Evolutionary conservation across 2,888 invertebrate species (phyloP), one percentile per base, ranked within the genome.

Genomic region (Hirtodrosophila duncani): DNA sequence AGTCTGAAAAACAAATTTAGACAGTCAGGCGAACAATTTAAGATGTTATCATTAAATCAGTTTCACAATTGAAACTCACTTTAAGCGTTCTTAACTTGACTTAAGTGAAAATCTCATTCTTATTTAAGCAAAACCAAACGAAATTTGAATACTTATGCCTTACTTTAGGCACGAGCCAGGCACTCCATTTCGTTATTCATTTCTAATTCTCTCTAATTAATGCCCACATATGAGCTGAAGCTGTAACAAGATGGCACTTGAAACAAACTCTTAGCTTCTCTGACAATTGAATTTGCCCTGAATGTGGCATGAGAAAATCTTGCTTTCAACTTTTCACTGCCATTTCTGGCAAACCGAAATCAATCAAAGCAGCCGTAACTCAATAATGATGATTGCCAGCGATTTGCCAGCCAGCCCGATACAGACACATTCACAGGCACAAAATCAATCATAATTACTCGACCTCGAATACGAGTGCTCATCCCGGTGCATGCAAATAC

Each of bases 361-460:
- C 50, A 56, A 46, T 46, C 30, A 31, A 46, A 46, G 46, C 18
- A 34, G n/a, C 44, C 33, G 33, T 27, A 38, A 56, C 21, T 55
- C 56, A 27, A 33, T 43, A n/a, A n/a, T n/a, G n/a, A n/a, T n/a
- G n/a, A n/a, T n/a, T n/a, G 44, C 37, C 44, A 36, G 26, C 36
- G 36, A 43, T 53, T 43, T 31, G 16, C 33, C 37, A 16, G 31
- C 13, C 21, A 20, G 17, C 4, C 6, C 20, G 11, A n/a, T 14
- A 8, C 23, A 13, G 9, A 4, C 18, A 0, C n/a, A 38, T 23
- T 14, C 14, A n/a, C n/a, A n/a, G 9, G 14, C 39, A 24, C 21
- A 59, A 61, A 67, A 71, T 71, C 77, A 75, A 71, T 75, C 77
- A 75, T 75, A 75, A 75, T 70, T 75, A 75, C 56, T 45, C 52